phyloP scores from a whole-genome alignment of 2,797 vertebrate species.

The Valencia hispanica region DNA sequence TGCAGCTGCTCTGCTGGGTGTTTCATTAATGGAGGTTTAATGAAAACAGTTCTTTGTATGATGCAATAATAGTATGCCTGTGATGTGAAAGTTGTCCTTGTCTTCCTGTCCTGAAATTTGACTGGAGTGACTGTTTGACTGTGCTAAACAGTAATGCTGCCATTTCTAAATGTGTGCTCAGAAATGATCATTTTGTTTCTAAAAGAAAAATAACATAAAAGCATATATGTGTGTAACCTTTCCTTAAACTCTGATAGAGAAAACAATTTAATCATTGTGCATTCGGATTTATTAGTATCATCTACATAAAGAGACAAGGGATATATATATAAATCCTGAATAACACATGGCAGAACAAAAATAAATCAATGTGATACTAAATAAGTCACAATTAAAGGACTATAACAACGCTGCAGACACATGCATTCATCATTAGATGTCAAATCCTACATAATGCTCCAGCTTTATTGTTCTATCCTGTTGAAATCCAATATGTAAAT shows the following conservation, averaged over 20 bases:
- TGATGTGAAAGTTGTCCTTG: slow-evolving; percentile 26
- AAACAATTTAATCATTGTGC: not conserved
- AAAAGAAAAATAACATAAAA: slow-evolving; percentile 21
- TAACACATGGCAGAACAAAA: slow-evolving; percentile 14
- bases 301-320: slow-evolving; percentile 32
- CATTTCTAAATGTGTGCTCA: slow-evolving; percentile 40
- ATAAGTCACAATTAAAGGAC: slow-evolving; percentile 53
- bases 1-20: slow-evolving; percentile 8
- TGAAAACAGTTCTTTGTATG: slow-evolving; percentile 20
- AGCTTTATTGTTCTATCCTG: slow-evolving; percentile 42
- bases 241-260: no score
- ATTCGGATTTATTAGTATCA: slow-evolving; percentile 32
- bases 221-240: not conserved
- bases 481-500: slow-evolving; percentile 51
- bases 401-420: slow-evolving; percentile 43
- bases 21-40: slow-evolving; percentile 29
- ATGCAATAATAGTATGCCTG: not conserved
- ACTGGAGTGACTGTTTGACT: no score
- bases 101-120: slow-evolving; percentile 24
- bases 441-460: slow-evolving; percentile 24
- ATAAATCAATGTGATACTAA: slow-evolving; percentile 50
- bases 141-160: slow-evolving; percentile 28
- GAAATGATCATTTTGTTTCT: slow-evolving; percentile 24
- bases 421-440: slow-evolving; percentile 44
- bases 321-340: slow-evolving; percentile 30